These are phyloP conservation scores for Unio pictorum DNA, from an alignment of 2,888 invertebrate species.

Conservation along the genomic window DNA sequence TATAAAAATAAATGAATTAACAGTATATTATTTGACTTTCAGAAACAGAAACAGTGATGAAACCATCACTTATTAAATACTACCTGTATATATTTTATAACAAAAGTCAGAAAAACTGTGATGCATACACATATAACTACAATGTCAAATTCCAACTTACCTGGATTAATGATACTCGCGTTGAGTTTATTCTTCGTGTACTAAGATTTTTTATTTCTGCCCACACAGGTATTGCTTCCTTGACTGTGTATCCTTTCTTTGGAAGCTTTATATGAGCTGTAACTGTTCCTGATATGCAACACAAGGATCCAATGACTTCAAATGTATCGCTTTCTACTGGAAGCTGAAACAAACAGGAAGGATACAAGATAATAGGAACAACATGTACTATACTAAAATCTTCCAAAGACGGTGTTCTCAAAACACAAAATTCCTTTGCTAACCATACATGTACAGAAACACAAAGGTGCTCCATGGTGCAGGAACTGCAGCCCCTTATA, in stretches of 20 bases:
- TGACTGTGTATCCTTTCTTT: slow-evolving; percentile 59
- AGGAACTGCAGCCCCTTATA: no score
- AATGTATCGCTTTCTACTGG: slow-evolving; percentile 65
- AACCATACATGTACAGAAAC: no score
- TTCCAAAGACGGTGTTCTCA: slow-evolving; percentile 13
- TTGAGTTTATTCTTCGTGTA: slow-evolving; percentile 56
- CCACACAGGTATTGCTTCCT: slow-evolving; percentile 63
- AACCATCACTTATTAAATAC: no score
- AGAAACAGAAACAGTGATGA: no score
- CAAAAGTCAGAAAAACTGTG: neutral
- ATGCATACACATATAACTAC: neutral
- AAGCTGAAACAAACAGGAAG: slow-evolving; percentile 34
- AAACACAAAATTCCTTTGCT: no score
- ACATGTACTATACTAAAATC: slow-evolving; percentile 42
- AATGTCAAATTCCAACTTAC: slow-evolving; percentile 24
- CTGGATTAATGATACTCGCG: slow-evolving; percentile 64
- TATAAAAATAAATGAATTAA: no score
- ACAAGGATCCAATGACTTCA: slow-evolving; percentile 64
- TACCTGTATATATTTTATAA: no score
- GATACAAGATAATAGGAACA: slow-evolving; percentile 29
- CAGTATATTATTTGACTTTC: no score
- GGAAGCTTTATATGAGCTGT: slow-evolving; percentile 60
- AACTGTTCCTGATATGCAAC: slow-evolving; percentile 63
- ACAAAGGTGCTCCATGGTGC: no score
- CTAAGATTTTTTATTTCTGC: slow-evolving; percentile 65